A percentile compares a stretch with the other conserved stretches of the same genome.
These are phyloP conservation scores for Morbakka virulenta DNA, from an alignment of 30 jellyfish, hydroid and myxozoan species.

Conservation along the genomic window DNA sequence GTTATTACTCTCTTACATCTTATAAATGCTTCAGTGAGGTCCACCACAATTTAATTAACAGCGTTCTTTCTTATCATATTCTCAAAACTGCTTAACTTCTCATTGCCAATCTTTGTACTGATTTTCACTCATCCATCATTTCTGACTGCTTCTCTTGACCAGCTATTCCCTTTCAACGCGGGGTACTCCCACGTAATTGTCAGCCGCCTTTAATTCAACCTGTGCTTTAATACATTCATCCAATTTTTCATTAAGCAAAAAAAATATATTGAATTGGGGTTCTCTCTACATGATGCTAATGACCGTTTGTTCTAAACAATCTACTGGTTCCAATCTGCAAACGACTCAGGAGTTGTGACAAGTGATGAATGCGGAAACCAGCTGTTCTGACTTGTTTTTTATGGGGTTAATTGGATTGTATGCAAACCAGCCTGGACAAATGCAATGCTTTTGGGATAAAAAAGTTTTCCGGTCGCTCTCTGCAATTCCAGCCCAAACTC, in stretches of 20 bases:
- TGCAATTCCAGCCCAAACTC: slow-evolving; percentile 12
- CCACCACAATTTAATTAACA: not conserved
- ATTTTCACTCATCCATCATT: not conserved
- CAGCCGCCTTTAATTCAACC: not conserved
- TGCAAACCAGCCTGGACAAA: too few relatives aligned
- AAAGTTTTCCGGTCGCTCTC: slow-evolving; percentile 2
- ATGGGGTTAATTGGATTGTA: too few relatives aligned
- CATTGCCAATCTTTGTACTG: not conserved
- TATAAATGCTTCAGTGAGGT: not conserved
- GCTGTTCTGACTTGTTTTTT: not conserved
- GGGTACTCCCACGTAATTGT: not conserved
- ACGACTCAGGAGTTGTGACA: slow-evolving; percentile 1
- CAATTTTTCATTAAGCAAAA: slow-evolving; percentile 8
- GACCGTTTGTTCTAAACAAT: not conserved
- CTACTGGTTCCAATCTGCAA: slow-evolving; percentile 6
- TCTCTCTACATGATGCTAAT: not conserved
- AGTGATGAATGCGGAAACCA: not conserved
- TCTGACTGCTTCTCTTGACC: not conserved
- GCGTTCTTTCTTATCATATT: not conserved
- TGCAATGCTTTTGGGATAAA: not conserved
- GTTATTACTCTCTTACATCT: not conserved
- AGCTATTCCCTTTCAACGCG: not conserved
- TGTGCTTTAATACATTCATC: not conserved
- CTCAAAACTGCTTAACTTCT: not conserved
- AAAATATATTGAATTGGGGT: not conserved